A percentile compares a stretch with the other conserved stretches of the same genome.
Conservation (phyloP, 2,113 vertebrate genomes). For the Rhegmatorhina hoffmannsi region DNA sequence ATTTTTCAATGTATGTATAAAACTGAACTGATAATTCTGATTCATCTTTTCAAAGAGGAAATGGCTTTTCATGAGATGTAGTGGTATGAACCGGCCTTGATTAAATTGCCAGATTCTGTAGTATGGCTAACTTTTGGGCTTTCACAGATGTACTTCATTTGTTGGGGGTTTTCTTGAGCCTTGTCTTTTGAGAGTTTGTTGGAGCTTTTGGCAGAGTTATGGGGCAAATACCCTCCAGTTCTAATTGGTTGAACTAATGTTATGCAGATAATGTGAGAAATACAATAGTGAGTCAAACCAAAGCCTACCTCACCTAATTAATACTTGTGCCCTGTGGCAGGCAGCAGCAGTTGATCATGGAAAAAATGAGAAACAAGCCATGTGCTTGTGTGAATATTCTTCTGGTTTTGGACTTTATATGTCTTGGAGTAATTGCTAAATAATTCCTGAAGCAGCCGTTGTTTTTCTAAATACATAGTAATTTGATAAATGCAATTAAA, state of each 20-base stretch:
- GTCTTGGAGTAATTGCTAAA: not conserved
- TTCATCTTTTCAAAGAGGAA: not conserved
- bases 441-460: not conserved
- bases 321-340: not conserved
- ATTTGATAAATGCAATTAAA: not conserved
- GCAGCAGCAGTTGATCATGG: not conserved
- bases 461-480: not conserved
- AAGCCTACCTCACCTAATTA: not conserved
- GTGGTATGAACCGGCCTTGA: not conserved
- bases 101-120: not conserved
- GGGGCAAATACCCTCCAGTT: not conserved
- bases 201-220: not conserved
- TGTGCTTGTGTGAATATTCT: not conserved
- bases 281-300: not conserved
- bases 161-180: not conserved
- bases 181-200: not conserved
- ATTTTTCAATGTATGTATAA: not conserved
- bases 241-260: not conserved
- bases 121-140: not conserved
- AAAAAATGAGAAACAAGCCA: not conserved
- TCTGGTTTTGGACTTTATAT: not conserved
- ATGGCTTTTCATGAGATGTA: not conserved
- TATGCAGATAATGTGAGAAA: not conserved
- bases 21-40: not conserved
- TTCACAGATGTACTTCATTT: not conserved